A percentile compares a stretch with the other conserved stretches of the same genome.
phyloP scores from a whole-genome alignment of 2,113 vertebrate species.

The Thalassarche chlororhynchos region DNA sequence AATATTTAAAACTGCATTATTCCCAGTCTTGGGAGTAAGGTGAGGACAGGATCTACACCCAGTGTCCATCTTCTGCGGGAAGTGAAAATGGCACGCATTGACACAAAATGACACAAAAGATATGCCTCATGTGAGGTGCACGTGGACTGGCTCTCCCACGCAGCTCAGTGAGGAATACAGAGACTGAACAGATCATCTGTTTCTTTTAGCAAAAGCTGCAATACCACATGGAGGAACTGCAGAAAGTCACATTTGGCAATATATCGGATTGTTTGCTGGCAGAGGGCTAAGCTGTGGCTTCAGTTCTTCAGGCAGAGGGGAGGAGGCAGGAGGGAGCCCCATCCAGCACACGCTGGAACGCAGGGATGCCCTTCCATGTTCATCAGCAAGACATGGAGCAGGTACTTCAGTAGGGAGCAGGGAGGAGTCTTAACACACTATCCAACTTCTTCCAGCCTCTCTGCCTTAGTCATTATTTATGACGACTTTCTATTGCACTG shows the following conservation, averaged over 20 bases:
- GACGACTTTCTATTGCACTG: neutral
- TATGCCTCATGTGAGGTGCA: neutral
- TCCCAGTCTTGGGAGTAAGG: neutral
- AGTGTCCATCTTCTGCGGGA: accelerated
- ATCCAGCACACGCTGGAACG: neutral
- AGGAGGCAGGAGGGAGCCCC: neutral
- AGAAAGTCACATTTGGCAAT: neutral
- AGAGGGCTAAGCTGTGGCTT: neutral
- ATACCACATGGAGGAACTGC: neutral
- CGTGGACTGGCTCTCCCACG: accelerated
- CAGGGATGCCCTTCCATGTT: neutral
- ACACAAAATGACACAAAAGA: neutral
- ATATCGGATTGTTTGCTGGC: neutral
- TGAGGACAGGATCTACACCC: neutral
- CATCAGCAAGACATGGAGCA: neutral
- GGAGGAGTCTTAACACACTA: neutral
- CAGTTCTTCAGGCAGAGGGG: neutral
- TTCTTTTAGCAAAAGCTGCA: neutral
- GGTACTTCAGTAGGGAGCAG: neutral
- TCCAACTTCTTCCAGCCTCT: neutral
- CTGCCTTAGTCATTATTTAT: neutral
- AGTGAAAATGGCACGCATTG: neutral
- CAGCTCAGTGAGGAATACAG: neutral
- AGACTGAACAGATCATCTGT: neutral
- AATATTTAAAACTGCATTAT: neutral